Evolutionary conservation across 2,888 invertebrate species (phyloP).

Genomic region (Drosophila emarginata): DNA sequence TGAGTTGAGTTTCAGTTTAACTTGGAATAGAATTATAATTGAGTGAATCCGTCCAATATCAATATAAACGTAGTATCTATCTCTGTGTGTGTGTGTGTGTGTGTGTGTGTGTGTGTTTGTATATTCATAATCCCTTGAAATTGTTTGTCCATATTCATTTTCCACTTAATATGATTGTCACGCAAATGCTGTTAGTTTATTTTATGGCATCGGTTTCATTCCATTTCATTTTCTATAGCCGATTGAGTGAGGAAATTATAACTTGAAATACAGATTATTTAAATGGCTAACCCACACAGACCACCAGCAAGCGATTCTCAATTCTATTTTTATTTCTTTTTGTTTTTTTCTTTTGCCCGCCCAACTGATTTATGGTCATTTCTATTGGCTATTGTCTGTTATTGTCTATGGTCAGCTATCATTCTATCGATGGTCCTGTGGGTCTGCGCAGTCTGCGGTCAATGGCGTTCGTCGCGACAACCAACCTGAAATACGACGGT

Average conservation of each 20-base stretch:
- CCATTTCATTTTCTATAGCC: slow-evolving; percentile 27
- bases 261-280: slow-evolving; percentile 22
- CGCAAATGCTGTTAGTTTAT: slow-evolving; percentile 62
- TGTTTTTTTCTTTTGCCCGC: no score
- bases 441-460: slow-evolving; percentile 45
- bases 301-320: not conserved
- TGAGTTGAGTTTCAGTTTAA: not conserved
- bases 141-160: slow-evolving; percentile 8
- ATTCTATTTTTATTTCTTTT: not conserved
- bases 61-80: not conserved
- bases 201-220: slow-evolving; percentile 45
- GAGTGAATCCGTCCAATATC: not conserved
- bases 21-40: slow-evolving; percentile 3
- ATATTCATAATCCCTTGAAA: slow-evolving; percentile 5
- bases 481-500: slow-evolving; percentile 13
- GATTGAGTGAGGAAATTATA: slow-evolving; percentile 51
- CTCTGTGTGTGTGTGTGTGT: not conserved
- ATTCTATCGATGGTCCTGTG: not conserved
- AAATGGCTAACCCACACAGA: not conserved
- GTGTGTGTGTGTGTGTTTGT: not conserved
- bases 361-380: slow-evolving; percentile 58
- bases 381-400: slow-evolving; percentile 32
- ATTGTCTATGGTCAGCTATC: slow-evolving; percentile 1
- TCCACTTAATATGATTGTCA: slow-evolving; percentile 55
- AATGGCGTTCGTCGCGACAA: slow-evolving; percentile 37